Conservation (phyloP, 1,140 invertebrate genomes). For the Platorchestia sp. region DNA sequence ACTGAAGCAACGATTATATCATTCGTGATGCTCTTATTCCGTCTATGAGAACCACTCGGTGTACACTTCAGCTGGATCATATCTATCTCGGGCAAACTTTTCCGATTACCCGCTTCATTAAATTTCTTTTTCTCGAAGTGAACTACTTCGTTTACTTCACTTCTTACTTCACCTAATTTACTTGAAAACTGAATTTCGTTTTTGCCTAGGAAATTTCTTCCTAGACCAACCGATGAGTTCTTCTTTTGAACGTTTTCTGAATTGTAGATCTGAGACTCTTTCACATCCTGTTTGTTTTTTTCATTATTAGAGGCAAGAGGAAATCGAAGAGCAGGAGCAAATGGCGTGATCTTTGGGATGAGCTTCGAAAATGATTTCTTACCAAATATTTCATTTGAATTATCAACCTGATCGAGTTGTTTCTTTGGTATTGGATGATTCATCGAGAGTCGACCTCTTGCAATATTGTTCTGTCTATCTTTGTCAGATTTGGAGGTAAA, state of each 20-base stretch:
- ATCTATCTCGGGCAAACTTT: background rate
- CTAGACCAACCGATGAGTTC: background rate
- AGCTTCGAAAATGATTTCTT: background rate
- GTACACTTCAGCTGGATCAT: background rate
- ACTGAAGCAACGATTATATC: background rate
- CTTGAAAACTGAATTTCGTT: background rate
- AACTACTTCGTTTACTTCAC: background rate
- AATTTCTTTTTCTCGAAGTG: background rate
- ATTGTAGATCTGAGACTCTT: background rate
- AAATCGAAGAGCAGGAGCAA: slow-evolving; percentile 1
- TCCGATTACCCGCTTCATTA: background rate
- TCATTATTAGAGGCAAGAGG: background rate
- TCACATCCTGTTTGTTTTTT: background rate
- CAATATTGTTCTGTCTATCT: background rate
- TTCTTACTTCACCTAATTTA: background rate
- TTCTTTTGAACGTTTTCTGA: background rate
- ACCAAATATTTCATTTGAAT: background rate
- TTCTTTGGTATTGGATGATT: background rate
- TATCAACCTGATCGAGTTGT: background rate
- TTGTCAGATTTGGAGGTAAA: slow-evolving; percentile 15
- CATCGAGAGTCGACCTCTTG: background rate
- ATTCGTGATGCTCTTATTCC: background rate
- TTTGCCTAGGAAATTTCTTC: background rate
- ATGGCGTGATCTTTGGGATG: background rate
- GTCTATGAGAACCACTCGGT: background rate